Evolutionary conservation across 2,113 vertebrate genomes (phyloP).

Genomic region (Chunga burmeisteri): DNA sequence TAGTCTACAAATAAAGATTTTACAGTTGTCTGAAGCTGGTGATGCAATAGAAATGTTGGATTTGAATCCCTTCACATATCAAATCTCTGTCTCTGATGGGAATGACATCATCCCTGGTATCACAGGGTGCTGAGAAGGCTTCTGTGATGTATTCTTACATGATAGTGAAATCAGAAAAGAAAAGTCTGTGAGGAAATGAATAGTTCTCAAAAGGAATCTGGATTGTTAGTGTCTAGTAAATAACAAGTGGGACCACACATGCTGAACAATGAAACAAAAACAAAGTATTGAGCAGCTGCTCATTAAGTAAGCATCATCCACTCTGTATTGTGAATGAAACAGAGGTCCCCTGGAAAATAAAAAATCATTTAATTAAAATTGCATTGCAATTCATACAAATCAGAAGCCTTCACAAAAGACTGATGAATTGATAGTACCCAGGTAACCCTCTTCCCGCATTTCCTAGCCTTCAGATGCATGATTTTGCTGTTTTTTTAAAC

Average conservation of each 20-base stretch:
- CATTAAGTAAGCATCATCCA: constrained; percentile 23
- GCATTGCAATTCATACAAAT: neutral
- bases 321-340: neutral
- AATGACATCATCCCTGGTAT: neutral
- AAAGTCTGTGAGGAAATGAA: constrained; percentile 25
- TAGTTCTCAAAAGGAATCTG: neutral
- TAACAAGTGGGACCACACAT: constrained; percentile 51
- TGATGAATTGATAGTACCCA: neutral
- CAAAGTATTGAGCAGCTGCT: constrained; percentile 45
- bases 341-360: neutral
- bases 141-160: neutral
- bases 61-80: neutral
- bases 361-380: neutral
- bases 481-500: neutral
- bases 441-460: neutral
- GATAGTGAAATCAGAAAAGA: constrained; percentile 13
- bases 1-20: neutral
- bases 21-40: neutral
- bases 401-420: neutral
- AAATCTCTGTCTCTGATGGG: neutral
- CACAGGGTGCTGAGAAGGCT: neutral
- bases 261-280: constrained; percentile 43
- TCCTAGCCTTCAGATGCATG: neutral
- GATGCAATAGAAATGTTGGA: neutral
- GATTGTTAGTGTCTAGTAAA: constrained; percentile 11